Base-by-base conservation (phyloP, 2,888 invertebrate genomes). In the Campaea margaritaria region DNA sequence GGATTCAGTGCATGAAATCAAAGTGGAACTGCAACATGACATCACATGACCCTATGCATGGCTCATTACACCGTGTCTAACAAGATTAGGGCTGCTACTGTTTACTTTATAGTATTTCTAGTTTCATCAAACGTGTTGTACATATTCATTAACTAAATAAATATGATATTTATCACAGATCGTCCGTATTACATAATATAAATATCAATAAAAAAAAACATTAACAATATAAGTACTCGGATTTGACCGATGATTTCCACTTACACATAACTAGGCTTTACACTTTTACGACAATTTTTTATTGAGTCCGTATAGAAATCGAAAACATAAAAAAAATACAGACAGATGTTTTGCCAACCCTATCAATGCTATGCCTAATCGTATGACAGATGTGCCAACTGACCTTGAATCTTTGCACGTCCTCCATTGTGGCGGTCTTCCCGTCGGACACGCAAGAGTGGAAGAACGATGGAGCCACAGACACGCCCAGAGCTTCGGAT, bases 361-460 rank as follows among this genome's bases (percentile, higher is more conserved):
- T 61, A 58, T 34, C 38, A 39, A 50, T 36, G 28, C 44, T 50
- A 57, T 58, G 55, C 34, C 51, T 44, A 56, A 50, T 56, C 36
- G 43, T 36, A 44, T 51, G 57, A 62, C 57, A 49, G 38, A 58
- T 59, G 54, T 57, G 34, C 39, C 50, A 62, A 79, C 89, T 89
- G 87, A 97, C 97, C 96, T 98, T 98, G 93, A 97, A 98, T 82
- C 98, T 94, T 83, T 97, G 95, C 60, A 98, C 97, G 90, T 98
- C 98, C 93, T 98, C 98, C 96, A 98, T 97, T 88, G 97, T 96
- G 64, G 98, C 98, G 48, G 97, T 96, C 93, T 98, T 97, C 66
- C 98, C 98, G 87, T 98, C 97, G 78, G 97, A 97, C 78, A 98
- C 98, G 93, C 98, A 98, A 72, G 97, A 97, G 90, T 98, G 98